phyloP scores from a whole-genome alignment of 2,113 vertebrate genomes.

The Alces alces region DNA sequence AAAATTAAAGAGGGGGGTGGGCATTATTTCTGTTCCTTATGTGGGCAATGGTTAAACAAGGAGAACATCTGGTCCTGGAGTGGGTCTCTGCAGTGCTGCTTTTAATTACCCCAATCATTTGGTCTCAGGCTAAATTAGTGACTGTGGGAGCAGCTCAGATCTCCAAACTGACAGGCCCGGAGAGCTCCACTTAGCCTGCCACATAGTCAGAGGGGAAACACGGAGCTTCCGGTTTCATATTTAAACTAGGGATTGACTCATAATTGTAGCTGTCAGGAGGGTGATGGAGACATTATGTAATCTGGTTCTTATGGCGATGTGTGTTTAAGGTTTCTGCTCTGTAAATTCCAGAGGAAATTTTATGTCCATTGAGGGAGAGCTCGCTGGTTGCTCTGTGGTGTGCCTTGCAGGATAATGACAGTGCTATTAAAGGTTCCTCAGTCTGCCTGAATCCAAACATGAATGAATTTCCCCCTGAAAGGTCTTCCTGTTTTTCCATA shows the following conservation, averaged over 20 bases:
- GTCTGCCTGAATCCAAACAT: slow-evolving; percentile 56
- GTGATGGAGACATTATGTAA: slow-evolving; percentile 78
- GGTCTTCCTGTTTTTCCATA: slow-evolving; percentile 59
- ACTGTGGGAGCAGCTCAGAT: slow-evolving; percentile 74
- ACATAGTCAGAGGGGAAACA: slow-evolving; percentile 63
- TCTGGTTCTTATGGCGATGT: slow-evolving; percentile 64
- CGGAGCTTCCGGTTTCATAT: slow-evolving; percentile 68
- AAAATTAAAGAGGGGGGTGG: not conserved
- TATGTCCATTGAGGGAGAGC: slow-evolving; percentile 60
- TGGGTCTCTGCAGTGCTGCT: slow-evolving; percentile 67
- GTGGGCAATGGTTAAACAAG: slow-evolving; percentile 73
- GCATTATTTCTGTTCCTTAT: slow-evolving; percentile 69
- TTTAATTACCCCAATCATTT: slow-evolving; percentile 80
- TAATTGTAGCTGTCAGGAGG: slow-evolving; percentile 75
- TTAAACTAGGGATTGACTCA: slow-evolving; percentile 78
- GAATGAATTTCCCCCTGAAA: slow-evolving; percentile 63
- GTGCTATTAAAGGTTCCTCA: slow-evolving; percentile 40
- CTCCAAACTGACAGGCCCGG: slow-evolving; percentile 63
- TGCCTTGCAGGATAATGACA: slow-evolving; percentile 53
- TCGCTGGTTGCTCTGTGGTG: slow-evolving; percentile 52
- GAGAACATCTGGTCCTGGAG: slow-evolving; percentile 80
- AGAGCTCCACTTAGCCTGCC: slow-evolving; percentile 63
- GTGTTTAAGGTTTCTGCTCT: slow-evolving; percentile 73
- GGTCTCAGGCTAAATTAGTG: slow-evolving; percentile 78
- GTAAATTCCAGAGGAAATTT: slow-evolving; percentile 73